phyloP scores from a whole-genome alignment of 2,888 invertebrate genomes.

The Beris chalybata region DNA sequence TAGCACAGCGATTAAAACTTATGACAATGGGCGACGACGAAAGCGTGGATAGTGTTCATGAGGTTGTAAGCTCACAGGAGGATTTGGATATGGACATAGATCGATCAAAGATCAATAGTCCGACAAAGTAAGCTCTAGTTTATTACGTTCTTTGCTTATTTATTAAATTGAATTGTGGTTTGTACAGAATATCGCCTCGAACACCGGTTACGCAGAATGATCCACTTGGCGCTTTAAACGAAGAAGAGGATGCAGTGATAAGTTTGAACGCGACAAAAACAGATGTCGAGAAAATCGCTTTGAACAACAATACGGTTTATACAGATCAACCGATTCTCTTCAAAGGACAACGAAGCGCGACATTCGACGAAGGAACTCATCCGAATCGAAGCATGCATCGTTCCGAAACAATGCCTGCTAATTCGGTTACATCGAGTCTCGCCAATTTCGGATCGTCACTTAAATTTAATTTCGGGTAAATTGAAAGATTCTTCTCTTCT shows the following conservation, averaged over 20 bases:
- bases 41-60: conserved; percentile 40
- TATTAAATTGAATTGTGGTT: not conserved
- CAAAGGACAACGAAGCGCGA: conserved; percentile 61
- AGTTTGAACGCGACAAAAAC: conserved; percentile 39
- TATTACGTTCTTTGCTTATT: not conserved
- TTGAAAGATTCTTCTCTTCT: conserved; percentile 22
- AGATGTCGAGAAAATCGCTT: conserved; percentile 39
- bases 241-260: conserved; percentile 47
- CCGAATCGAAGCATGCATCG: conserved; percentile 63
- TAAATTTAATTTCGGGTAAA: conserved; percentile 82
- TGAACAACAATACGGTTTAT: conserved; percentile 54
- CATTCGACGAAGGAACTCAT: conserved; percentile 62
- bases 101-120: conserved; percentile 49
- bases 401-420: conserved; percentile 74
- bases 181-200: conserved; percentile 66
- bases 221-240: conserved; percentile 80
- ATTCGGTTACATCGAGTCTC: conserved; percentile 73
- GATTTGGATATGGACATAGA: conserved; percentile 45
- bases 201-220: conserved; percentile 91
- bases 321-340: conserved; percentile 73
- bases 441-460: conserved; percentile 80
- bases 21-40: conserved; percentile 45
- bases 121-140: conserved; percentile 50
- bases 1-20: conserved; percentile 47
- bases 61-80: conserved; percentile 48